A percentile compares a stretch with the other conserved stretches of the same genome.
Evolutionary conservation across 2,797 vertebrate species (phyloP).

Genomic region (Bufotes viridis): DNA sequence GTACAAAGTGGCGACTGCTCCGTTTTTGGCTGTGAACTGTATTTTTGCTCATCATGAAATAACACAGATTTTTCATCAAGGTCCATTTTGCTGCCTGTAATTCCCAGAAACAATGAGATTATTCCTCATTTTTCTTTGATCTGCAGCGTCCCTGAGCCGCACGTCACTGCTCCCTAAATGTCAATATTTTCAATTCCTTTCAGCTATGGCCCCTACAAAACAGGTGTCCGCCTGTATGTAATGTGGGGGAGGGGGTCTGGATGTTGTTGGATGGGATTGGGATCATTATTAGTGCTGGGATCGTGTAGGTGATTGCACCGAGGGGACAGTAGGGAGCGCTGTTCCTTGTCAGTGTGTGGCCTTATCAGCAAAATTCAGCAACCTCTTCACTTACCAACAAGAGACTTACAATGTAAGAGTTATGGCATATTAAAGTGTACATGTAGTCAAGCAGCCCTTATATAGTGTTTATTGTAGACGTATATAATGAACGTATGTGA

Average conservation of each 20-base stretch:
- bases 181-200: constrained; percentile 54
- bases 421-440: neutral
- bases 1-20: neutral
- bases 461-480: too few species aligned
- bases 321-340: constrained; percentile 53
- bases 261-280: neutral
- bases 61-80: constrained; percentile 44
- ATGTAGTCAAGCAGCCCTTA: neutral
- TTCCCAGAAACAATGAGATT: constrained; percentile 44
- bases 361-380: neutral
- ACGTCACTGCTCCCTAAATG: constrained; percentile 35
- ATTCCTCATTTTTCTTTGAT: constrained; percentile 47
- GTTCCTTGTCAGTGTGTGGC: constrained; percentile 36
- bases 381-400: neutral
- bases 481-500: too few species aligned
- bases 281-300: too few species aligned
- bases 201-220: constrained; percentile 1
- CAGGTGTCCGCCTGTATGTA: neutral
- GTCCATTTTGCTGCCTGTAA: neutral
- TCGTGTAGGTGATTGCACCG: constrained; percentile 13
- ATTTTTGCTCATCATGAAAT: constrained; percentile 35
- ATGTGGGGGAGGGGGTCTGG: neutral
- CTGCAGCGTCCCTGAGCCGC: constrained; percentile 6
- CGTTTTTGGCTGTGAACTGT: constrained; percentile 1
- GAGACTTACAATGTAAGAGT: neutral